These are phyloP conservation scores for Thalpophila matura DNA, from an alignment of 2,888 invertebrate species.

Conservation along the genomic window DNA sequence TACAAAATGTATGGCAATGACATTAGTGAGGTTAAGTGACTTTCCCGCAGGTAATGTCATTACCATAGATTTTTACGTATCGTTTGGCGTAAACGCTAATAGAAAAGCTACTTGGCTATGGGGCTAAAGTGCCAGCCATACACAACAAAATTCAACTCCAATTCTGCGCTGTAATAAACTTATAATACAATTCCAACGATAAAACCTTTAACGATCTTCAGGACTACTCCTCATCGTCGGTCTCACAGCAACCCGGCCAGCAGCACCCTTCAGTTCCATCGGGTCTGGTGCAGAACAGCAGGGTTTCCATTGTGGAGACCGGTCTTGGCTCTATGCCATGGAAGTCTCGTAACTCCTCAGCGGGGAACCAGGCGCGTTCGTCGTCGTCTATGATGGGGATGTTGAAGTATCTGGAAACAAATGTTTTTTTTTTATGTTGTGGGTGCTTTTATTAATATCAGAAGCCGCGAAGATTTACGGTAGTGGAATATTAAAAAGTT, in stretches of 20 bases:
- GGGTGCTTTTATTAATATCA: too few species aligned
- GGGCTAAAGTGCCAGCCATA: too few species aligned
- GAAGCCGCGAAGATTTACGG: too few species aligned
- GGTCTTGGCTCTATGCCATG: slow-evolving; percentile 95
- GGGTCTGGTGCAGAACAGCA: slow-evolving; percentile 95
- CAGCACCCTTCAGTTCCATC: slow-evolving; percentile 96
- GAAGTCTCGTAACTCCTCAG: slow-evolving; percentile 96
- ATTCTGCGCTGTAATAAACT: slow-evolving; percentile 12
- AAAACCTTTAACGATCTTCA: slow-evolving; percentile 5
- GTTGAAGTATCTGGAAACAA: slow-evolving; percentile 94
- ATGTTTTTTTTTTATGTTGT: too few species aligned
- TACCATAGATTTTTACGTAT: too few species aligned
- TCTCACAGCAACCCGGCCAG: slow-evolving; percentile 92
- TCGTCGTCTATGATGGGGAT: slow-evolving; percentile 96
- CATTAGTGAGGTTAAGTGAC: too few species aligned
- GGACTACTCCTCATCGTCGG: slow-evolving; percentile 84
- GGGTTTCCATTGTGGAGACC: slow-evolving; percentile 94
- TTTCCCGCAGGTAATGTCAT: too few species aligned
- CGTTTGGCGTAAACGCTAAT: too few species aligned
- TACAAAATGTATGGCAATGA: too few species aligned
- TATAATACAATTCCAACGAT: neutral
- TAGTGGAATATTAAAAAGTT: too few species aligned
- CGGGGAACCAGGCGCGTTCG: slow-evolving; percentile 98
- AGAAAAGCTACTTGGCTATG: too few species aligned
- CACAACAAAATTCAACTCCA: too few species aligned